These are phyloP conservation scores for Tamandua tetradactyla DNA, from an alignment of 2,797 vertebrate genomes.

Conservation along the genomic window DNA sequence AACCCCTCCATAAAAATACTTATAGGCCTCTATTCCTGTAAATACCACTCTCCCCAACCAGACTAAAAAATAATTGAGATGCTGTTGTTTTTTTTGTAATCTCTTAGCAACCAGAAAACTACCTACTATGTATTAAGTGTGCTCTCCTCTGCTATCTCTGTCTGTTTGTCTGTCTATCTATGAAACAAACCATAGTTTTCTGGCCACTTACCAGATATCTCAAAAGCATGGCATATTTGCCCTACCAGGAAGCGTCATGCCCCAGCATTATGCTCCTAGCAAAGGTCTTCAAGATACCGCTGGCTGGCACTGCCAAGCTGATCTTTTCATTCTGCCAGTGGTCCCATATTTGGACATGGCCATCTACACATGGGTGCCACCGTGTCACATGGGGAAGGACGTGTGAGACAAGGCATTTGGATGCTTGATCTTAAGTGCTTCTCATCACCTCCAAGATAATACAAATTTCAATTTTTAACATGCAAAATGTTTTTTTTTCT, in stretches of 20 bases:
- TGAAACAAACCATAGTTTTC: background rate
- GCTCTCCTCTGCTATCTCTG: background rate
- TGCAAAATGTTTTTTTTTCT: background rate
- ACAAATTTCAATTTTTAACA: background rate
- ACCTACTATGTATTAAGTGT: background rate
- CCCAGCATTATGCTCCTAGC: background rate
- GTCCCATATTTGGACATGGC: accelerated
- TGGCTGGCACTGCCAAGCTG: accelerated
- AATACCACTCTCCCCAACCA: background rate
- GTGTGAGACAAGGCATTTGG: background rate
- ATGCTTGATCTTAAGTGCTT: background rate
- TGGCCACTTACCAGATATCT: background rate
- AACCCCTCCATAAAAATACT: background rate
- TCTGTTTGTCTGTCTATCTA: background rate
- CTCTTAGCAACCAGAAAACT: background rate
- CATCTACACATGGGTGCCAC: accelerated
- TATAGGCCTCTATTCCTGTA: accelerated
- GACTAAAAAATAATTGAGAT: background rate
- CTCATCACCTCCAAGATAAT: background rate
- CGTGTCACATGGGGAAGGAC: accelerated
- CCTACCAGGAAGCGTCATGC: background rate
- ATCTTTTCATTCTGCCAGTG: background rate
- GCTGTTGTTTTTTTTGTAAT: background rate
- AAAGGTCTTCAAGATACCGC: background rate
- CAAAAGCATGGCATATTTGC: background rate